Conservation (phyloP, 2,888 invertebrate species). For the Folsomia candida region DNA sequence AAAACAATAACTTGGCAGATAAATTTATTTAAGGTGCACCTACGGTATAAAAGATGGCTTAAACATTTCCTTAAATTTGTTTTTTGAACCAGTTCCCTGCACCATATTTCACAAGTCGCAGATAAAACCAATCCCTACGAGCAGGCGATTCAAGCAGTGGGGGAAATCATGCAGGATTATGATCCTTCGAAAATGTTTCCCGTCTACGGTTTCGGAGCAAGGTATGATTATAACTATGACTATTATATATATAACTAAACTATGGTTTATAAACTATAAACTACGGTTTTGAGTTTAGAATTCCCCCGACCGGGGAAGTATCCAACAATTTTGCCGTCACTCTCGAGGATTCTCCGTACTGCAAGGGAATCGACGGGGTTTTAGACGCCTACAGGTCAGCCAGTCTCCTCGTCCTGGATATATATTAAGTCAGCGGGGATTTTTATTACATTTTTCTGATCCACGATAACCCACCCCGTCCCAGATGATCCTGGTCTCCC, state of each 20-base stretch:
- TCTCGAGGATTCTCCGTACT: constrained; percentile 59
- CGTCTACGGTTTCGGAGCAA: constrained; percentile 53
- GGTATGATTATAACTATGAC: no score
- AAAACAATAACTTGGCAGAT: no score
- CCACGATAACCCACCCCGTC: no score
- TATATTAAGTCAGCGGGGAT: no score
- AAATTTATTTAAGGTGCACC: no score
- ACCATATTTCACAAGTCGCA: constrained; percentile 36
- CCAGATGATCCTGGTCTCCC: no score
- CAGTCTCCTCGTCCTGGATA: background rate
- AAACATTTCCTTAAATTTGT: no score
- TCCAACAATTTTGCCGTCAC: constrained; percentile 58
- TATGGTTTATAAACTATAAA: no score
- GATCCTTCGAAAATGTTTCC: constrained; percentile 59
- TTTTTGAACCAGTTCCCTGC: constrained; percentile 48
- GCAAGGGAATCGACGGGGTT: constrained; percentile 55
- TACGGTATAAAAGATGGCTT: no score
- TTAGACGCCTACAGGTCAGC: constrained; percentile 46
- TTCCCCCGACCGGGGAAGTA: constrained; percentile 55
- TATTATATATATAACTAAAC: no score
- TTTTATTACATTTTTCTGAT: no score
- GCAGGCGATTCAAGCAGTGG: constrained; percentile 54
- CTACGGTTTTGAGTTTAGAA: constrained; percentile 3
- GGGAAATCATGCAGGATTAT: constrained; percentile 57
- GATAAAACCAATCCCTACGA: constrained; percentile 54